phyloP scores from a whole-genome alignment of 2,888 invertebrate genomes.

The Magallana nippona region DNA sequence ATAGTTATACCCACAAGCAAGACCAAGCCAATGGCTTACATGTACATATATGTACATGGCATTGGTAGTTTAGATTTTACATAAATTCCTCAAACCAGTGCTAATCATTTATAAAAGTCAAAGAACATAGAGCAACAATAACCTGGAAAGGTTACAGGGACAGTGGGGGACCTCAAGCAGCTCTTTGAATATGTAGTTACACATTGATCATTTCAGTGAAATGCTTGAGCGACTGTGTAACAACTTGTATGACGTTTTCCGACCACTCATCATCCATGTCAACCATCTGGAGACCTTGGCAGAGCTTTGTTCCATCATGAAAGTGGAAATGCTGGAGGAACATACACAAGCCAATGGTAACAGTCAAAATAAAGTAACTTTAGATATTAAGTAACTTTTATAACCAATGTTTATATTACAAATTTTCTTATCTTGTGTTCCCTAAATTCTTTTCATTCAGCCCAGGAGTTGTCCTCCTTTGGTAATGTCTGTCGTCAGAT shows the following conservation, averaged over 20 bases:
- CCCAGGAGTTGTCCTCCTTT: conserved; percentile 87
- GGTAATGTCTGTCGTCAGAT: conserved; percentile 89
- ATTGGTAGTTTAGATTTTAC: too few species aligned
- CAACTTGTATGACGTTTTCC: conserved; percentile 92
- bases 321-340: conserved; percentile 90
- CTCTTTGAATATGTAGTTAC: too few species aligned
- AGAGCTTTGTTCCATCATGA: conserved; percentile 93
- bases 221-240: conserved; percentile 93
- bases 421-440: too few species aligned
- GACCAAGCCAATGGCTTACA: too few species aligned
- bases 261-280: conserved; percentile 96
- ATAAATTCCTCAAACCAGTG: too few species aligned
- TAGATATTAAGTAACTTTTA: not conserved
- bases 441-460: conserved; percentile 74
- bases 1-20: too few species aligned
- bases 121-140: too few species aligned
- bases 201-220: conserved; percentile 71
- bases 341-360: conserved; percentile 90
- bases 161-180: too few species aligned
- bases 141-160: too few species aligned
- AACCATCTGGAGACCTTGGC: conserved; percentile 98
- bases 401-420: not conserved
- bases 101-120: too few species aligned
- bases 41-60: too few species aligned
- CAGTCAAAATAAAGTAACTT: not conserved